Conservation (phyloP, 2,797 vertebrate species). For the Dallia pectoralis region DNA sequence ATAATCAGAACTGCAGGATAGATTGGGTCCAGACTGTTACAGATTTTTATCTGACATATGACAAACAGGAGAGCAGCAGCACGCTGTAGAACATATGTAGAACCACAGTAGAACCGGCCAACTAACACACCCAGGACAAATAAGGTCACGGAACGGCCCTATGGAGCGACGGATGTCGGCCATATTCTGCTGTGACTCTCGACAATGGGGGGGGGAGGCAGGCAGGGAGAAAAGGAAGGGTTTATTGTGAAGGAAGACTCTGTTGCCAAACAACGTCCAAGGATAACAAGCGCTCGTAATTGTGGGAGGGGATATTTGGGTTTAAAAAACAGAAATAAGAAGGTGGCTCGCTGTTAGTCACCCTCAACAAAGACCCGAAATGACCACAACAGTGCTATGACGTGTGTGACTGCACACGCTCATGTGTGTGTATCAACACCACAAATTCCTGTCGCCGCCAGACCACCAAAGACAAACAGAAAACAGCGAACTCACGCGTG, state of each 20-base stretch:
- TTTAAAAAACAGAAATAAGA: slow-evolving; percentile 52
- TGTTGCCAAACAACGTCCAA: slow-evolving; percentile 44
- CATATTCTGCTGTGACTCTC: slow-evolving; percentile 2
- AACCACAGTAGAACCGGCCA: slow-evolving; percentile 18
- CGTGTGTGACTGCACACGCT: slow-evolving; percentile 12
- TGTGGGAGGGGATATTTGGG: slow-evolving; percentile 52
- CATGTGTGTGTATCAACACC: slow-evolving; percentile 36
- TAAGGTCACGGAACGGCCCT: slow-evolving; percentile 20
- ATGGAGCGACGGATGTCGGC: slow-evolving; percentile 25
- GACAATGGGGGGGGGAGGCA: not conserved
- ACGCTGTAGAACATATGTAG: too few species aligned
- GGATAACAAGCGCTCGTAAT: slow-evolving; percentile 64
- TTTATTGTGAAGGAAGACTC: slow-evolving; percentile 7
- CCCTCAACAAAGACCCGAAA: slow-evolving; percentile 47
- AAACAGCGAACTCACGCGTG: not conserved
- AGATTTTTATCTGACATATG: slow-evolving; percentile 23
- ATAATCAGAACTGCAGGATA: too few species aligned
- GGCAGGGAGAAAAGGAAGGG: slow-evolving; percentile 10
- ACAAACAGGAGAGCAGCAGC: too few species aligned
- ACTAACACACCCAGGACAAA: slow-evolving; percentile 44
- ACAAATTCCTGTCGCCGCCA: slow-evolving; percentile 25
- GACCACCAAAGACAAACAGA: not conserved
- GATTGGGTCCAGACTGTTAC: too few species aligned
- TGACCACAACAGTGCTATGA: slow-evolving; percentile 44
- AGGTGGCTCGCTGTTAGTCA: slow-evolving; percentile 49